Conservation (phyloP, 2,888 invertebrate genomes). For the Unio pictorum region DNA sequence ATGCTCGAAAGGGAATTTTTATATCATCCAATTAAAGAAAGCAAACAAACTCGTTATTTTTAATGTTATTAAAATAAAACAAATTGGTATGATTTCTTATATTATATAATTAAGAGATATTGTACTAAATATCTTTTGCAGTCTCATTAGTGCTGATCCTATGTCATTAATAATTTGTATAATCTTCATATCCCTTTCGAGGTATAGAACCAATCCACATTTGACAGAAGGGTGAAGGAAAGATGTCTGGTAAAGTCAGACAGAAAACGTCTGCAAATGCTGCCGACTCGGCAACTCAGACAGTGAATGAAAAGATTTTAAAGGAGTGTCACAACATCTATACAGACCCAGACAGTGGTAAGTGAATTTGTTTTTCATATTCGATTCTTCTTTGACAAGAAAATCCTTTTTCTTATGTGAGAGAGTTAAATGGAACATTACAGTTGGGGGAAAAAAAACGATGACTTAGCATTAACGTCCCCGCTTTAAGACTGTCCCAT, state of each 20-base stretch:
- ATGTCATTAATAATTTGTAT: no score
- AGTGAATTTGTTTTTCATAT: slow-evolving; percentile 22
- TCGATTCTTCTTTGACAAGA: slow-evolving; percentile 2
- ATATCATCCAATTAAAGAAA: no score
- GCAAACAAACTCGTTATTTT: no score
- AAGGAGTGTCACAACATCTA: slow-evolving; percentile 75
- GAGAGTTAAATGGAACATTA: slow-evolving; percentile 5
- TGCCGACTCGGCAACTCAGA: slow-evolving; percentile 69
- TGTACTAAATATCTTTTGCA: no score
- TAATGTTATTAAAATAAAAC: no score
- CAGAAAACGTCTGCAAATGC: slow-evolving; percentile 69
- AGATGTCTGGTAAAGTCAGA: slow-evolving; percentile 71
- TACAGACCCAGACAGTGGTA: slow-evolving; percentile 74
- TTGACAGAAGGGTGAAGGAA: slow-evolving; percentile 50
- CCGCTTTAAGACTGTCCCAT: neutral
- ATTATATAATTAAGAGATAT: no score
- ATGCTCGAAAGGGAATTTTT: no score
- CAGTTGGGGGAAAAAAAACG: slow-evolving; percentile 16
- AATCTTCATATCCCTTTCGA: no score
- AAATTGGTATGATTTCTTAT: no score
- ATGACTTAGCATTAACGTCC: slow-evolving; percentile 25
- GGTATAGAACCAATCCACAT: slow-evolving; percentile 9
- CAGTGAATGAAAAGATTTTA: slow-evolving; percentile 74
- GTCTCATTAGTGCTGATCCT: no score
- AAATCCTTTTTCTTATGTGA: slow-evolving; percentile 1